phyloP scores from a whole-genome alignment of 2,888 invertebrate genomes.

The Altica lythri region DNA sequence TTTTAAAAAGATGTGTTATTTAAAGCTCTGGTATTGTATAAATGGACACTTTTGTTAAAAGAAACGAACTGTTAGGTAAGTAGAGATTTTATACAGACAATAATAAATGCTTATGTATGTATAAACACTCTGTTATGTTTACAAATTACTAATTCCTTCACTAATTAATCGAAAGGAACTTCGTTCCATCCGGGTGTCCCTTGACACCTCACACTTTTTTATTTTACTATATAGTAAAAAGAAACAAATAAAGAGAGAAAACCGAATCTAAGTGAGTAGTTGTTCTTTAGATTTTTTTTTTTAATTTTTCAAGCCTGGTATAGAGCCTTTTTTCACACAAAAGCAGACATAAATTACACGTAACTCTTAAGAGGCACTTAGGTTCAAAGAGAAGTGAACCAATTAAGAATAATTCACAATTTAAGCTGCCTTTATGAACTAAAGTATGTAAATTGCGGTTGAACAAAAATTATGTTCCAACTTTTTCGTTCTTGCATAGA shows the following conservation, averaged over 20 bases:
- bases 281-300: no score
- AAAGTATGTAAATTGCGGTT: conserved; percentile 11
- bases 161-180: no score
- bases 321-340: background rate
- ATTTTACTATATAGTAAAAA: background rate
- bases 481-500: conserved; percentile 1
- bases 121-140: no score
- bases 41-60: no score
- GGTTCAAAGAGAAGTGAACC: conserved; percentile 1
- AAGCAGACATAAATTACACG: conserved; percentile 1
- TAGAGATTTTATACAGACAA: no score
- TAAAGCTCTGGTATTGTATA: no score
- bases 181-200: no score
- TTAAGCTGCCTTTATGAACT: conserved; percentile 18
- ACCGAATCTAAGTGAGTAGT: background rate
- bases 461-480: conserved; percentile 4
- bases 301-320: background rate
- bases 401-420: conserved; percentile 18
- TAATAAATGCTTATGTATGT: no score
- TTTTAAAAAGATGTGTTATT: no score
- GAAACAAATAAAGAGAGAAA: background rate
- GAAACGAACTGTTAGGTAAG: no score
- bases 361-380: conserved; percentile 12
- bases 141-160: no score
- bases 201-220: no score